These are phyloP conservation scores for Procambarus clarkii DNA, from an alignment of 1,140 invertebrate genomes.

Conservation along the genomic window DNA sequence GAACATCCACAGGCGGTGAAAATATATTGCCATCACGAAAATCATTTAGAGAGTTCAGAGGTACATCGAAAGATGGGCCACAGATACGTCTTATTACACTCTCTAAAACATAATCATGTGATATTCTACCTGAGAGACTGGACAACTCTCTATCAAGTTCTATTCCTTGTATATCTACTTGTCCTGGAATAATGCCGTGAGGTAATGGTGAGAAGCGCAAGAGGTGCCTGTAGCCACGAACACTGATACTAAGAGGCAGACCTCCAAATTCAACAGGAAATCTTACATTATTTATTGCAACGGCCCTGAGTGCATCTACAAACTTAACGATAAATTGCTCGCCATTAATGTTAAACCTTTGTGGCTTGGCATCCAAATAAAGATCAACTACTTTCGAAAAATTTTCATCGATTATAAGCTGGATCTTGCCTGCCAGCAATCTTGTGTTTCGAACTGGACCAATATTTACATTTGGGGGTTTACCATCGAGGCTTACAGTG, in stretches of 20 bases:
- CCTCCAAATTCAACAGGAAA: slow-evolving; percentile 91
- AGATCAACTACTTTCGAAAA: slow-evolving; percentile 85
- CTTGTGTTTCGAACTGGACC: slow-evolving; percentile 81
- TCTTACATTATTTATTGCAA: too few species aligned
- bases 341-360: slow-evolving; percentile 84
- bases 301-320: slow-evolving; percentile 78
- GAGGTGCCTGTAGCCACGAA: slow-evolving; percentile 82
- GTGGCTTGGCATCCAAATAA: slow-evolving; percentile 89
- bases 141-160: too few species aligned
- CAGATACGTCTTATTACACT: neutral
- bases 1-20: slow-evolving; percentile 60
- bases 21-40: slow-evolving; percentile 70
- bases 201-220: slow-evolving; percentile 89
- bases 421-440: slow-evolving; percentile 88
- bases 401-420: slow-evolving; percentile 83
- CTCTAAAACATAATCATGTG: neutral
- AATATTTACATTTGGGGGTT: slow-evolving; percentile 84
- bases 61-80: slow-evolving; percentile 71
- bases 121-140: too few species aligned
- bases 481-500: slow-evolving; percentile 88
- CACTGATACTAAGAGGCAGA: slow-evolving; percentile 84
- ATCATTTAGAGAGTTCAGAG: slow-evolving; percentile 73
- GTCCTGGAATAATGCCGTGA: slow-evolving; percentile 80
- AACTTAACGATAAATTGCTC: slow-evolving; percentile 87
- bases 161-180: slow-evolving; percentile 48